Evolutionary conservation across 1,140 invertebrate species (phyloP).

Genomic region (Bilobella aurantiaca): DNA sequence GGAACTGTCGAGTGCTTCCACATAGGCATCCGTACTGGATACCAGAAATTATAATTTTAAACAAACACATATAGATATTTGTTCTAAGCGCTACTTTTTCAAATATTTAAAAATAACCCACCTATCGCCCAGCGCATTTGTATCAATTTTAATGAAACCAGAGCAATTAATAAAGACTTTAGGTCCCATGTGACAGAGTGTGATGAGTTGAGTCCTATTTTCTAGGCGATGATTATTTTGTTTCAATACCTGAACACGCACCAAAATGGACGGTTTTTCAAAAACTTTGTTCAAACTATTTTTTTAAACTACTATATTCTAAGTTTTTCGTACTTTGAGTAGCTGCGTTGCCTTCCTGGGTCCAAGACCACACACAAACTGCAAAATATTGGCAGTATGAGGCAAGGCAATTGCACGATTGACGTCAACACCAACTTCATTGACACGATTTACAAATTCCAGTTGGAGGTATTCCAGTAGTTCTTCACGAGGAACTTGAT

Average conservation of each 20-base stretch:
- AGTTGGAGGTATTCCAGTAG: constrained; percentile 70
- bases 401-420: constrained; percentile 81
- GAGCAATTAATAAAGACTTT: constrained; percentile 99
- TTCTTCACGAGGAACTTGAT: constrained; percentile 73
- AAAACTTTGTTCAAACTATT: no score
- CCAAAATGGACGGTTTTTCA: constrained; percentile 40
- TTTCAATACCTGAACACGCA: constrained; percentile 58
- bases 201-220: constrained; percentile 90
- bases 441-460: constrained; percentile 86
- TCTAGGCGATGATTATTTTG: constrained; percentile 86
- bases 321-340: constrained; percentile 50
- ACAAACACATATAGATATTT: not conserved
- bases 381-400: constrained; percentile 79
- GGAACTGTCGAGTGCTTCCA: constrained; percentile 94
- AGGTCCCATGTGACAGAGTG: constrained; percentile 89
- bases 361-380: constrained; percentile 95
- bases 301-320: no score
- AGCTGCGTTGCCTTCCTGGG: constrained; percentile 85
- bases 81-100: no score
- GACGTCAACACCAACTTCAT: constrained; percentile 97
- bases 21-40: constrained; percentile 85
- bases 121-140: constrained; percentile 79
- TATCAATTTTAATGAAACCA: constrained; percentile 98
- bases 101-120: constrained; percentile 32
- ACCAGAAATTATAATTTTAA: constrained; percentile 25